Conservation (phyloP, 2,888 invertebrate genomes). For the Perizoma flavofasciatum region DNA sequence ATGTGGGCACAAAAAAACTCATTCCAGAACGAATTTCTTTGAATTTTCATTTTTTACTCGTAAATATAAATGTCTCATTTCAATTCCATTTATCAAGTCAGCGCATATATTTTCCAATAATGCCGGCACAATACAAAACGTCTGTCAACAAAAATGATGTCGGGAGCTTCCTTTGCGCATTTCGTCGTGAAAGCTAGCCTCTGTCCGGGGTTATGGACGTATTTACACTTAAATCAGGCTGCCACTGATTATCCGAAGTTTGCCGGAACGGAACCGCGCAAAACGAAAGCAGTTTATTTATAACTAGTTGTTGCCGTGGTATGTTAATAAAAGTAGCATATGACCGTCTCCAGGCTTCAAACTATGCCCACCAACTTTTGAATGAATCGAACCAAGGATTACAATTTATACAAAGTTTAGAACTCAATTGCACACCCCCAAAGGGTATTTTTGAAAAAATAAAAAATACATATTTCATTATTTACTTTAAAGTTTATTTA, state of each 20-base stretch:
- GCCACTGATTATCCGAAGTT: not conserved
- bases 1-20: too few relatives aligned
- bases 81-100: slow-evolving; percentile 23
- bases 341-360: too few relatives aligned
- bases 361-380: too few relatives aligned
- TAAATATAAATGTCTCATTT: slow-evolving; percentile 24
- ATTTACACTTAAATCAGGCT: slow-evolving; percentile 5
- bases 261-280: not conserved
- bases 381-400: too few relatives aligned
- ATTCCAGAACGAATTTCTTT: not conserved
- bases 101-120: slow-evolving; percentile 24
- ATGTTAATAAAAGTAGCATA: too few relatives aligned
- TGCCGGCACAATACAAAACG: slow-evolving; percentile 21
- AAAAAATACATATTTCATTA: too few relatives aligned
- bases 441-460: too few relatives aligned
- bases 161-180: slow-evolving; percentile 27
- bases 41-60: slow-evolving; percentile 2
- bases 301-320: too few relatives aligned
- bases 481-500: too few relatives aligned
- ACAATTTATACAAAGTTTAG: too few relatives aligned
- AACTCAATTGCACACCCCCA: too few relatives aligned
- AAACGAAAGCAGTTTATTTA: not conserved
- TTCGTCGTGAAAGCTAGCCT: slow-evolving; percentile 26
- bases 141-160: slow-evolving; percentile 27
- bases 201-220: slow-evolving; percentile 16